A percentile compares a stretch with the other conserved stretches of the same genome.
These are phyloP conservation scores for Trypoxylon attenuatum DNA, from an alignment of 2,888 invertebrate species.

Conservation along the genomic window DNA sequence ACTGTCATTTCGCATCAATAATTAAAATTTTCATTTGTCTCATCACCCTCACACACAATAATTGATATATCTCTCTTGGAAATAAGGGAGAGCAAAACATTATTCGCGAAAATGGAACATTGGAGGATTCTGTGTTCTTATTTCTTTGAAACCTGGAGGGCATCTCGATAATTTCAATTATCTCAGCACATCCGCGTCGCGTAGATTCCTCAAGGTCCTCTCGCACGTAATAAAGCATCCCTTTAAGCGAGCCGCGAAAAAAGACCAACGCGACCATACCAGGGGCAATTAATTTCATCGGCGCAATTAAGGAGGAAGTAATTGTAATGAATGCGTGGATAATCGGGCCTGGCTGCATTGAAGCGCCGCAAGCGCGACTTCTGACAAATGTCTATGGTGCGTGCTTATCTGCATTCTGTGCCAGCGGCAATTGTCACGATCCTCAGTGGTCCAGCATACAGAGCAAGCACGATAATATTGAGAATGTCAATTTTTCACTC, in stretches of 20 bases:
- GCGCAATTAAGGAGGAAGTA: conserved; percentile 56
- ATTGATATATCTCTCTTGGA: too few species aligned
- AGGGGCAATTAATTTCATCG: conserved; percentile 54
- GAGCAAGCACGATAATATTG: too few species aligned
- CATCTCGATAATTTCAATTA: conserved; percentile 25
- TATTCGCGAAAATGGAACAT: too few species aligned
- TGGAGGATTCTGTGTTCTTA: too few species aligned
- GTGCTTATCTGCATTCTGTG: conserved; percentile 43
- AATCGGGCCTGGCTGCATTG: conserved; percentile 34
- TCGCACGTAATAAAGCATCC: conserved; percentile 14
- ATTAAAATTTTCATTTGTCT: too few species aligned
- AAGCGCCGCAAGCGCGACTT: conserved; percentile 11
- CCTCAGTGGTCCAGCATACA: too few species aligned
- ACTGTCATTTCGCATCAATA: too few species aligned
- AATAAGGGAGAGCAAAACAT: too few species aligned
- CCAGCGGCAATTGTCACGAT: conserved; percentile 33
- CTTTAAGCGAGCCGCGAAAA: conserved; percentile 7
- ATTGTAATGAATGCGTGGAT: conserved; percentile 56
- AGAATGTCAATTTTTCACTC: too few species aligned
- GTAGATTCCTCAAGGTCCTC: background rate
- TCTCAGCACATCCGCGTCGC: conserved; percentile 7
- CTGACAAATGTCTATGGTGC: conserved; percentile 47
- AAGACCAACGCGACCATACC: background rate
- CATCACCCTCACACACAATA: too few species aligned
- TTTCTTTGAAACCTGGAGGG: too few species aligned